Evolutionary conservation across 1,140 invertebrate species (phyloP), one percentile per base, ranked within the genome.

Genomic region (Drosophila lacteicornis): DNA sequence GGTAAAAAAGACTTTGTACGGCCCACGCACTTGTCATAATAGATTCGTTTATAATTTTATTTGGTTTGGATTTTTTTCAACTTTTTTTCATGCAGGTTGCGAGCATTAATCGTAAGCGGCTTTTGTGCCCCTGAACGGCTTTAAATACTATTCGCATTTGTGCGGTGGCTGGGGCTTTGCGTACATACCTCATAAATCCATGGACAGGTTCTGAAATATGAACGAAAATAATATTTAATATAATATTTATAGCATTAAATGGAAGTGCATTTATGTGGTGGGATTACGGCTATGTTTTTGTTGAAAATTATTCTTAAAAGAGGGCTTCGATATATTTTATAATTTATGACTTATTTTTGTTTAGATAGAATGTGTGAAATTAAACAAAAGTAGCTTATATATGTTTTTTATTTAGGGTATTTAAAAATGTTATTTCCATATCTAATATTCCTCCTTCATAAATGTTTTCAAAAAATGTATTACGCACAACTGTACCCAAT

Each of bases 21-120:
- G 51, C 85, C 86, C 85, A 90, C 85, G 81, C 85, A 90, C 81
- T 90, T 90, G 85, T 90, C 85, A 90, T 80, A 90, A 90, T 81
- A 88, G 84, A 88, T 90, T 90, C 84, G 75, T 88, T 84, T 80
- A 88, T 77, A 75, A 80, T 80, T 80, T 87, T 79, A 79, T 68
- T 86, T 65, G 47, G 5, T 50, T 74, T 69, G 67, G 17, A 40
- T 45, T 68, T 68, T 19, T 49, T 63, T 40, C 19, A 36, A 27
- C 42, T 42, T 49, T 47, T 27, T 75, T 53, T 66, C 60, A 58
- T 84, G 81, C 82, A 84, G 82, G 82, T 85, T 85, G 78, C 56
- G 38, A 17, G 51, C 74, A 59, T 59, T 76, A 80, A 69, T 56
- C 68, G 67, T 82, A 86, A 88, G 84, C 83, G 55, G 82, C 78